Evolutionary conservation across 1,140 invertebrate species (phyloP), one percentile per base, ranked within the genome.

Genomic region (Cherax quadricarinatus): DNA sequence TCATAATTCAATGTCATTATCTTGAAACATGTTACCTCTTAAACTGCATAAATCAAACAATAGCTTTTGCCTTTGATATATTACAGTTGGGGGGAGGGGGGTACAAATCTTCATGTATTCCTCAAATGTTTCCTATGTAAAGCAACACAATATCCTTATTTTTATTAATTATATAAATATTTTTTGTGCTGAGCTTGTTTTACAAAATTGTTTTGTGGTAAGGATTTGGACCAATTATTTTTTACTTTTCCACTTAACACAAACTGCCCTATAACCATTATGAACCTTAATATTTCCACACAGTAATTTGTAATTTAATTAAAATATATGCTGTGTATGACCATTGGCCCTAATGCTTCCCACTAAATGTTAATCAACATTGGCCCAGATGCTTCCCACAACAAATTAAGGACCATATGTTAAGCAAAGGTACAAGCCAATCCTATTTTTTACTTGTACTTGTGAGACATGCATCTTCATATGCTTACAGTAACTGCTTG

Each of bases 401-500:
- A 60, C 49, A 48, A 70, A 86, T 53, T 30, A 60, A 53, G 41
- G 21, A 80, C n/a, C 49, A 88, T 73, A 78, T 78, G 73, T 73
- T 88, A 78, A 86, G n/a, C 75, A 86, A 81, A 60, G 75, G 84
- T 86, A 86, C 53, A 81, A 81, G 66, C 84, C 75, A 86, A 75
- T 70, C 79, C 85, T 87, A 81, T 86, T 91, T 87, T 91, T 78
- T 91, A 91, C 78, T 91, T 81, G 84, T 86, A 91, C 78, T 91
- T 70, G 89, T 86, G 84, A 91, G 84, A 89, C 79, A 81, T 91
- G 83, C 81, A 90, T 90, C 88, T 90, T 81, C 81, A 84, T 90
- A 91, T 91, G 90, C 90, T 87, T 91, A 78, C 90, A 91, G 90
- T 91, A 91, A 91, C 90, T 91, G 90, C 90, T 91, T 91, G 90